phyloP scores from a whole-genome alignment of 2,113 vertebrate genomes.

The Silurus glanis region DNA sequence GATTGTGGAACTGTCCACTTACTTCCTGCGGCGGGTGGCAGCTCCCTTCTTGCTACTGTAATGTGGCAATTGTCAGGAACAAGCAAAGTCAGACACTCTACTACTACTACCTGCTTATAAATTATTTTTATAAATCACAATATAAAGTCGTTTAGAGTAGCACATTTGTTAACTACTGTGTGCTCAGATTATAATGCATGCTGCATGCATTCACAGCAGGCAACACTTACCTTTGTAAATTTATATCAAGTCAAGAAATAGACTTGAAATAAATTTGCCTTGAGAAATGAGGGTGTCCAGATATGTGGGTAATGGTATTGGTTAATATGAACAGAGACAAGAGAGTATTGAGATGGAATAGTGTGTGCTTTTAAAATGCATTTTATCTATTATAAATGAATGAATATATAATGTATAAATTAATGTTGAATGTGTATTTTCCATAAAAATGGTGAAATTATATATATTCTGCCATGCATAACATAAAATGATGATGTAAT shows the following conservation, averaged over 20 bases:
- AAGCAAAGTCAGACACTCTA: constrained; percentile 48
- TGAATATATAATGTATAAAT: not conserved
- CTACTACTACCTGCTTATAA: not conserved
- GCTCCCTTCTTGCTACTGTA: constrained; percentile 95
- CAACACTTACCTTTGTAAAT: constrained; percentile 60
- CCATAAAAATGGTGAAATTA: not conserved
- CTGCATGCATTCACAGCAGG: constrained; percentile 42
- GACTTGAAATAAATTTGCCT: constrained; percentile 12
- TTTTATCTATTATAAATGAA: not conserved
- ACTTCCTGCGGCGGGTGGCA: constrained; percentile 94
- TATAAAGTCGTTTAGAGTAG: not conserved
- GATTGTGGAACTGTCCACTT: constrained; percentile 55
- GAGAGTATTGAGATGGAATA: too few species aligned
- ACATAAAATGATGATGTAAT: not conserved
- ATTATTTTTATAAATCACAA: not conserved
- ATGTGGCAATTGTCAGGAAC: constrained; percentile 45
- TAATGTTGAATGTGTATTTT: not conserved
- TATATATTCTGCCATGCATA: constrained; percentile 7
- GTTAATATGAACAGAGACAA: not conserved
- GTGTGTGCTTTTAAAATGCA: too few species aligned
- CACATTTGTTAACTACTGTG: not conserved
- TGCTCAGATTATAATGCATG: constrained; percentile 16
- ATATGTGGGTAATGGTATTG: not conserved
- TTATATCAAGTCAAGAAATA: constrained; percentile 2
- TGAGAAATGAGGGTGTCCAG: constrained; percentile 1